Evolutionary conservation across 2,888 invertebrate genomes (phyloP).

Genomic region (Rhingia campestris): DNA sequence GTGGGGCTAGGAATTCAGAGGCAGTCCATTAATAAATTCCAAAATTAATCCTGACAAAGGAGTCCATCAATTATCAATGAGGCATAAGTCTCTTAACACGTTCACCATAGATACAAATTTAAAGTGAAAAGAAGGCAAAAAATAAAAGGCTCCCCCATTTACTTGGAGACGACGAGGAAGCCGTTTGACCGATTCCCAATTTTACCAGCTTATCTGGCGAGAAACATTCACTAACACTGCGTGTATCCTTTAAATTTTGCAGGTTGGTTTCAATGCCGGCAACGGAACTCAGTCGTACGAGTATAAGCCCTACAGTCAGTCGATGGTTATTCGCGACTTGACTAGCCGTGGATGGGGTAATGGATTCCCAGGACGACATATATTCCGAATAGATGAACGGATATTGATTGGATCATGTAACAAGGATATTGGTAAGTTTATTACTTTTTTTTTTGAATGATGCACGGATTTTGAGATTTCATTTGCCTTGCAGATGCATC

Average conservation of each 20-base stretch:
- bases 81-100: slow-evolving; percentile 11
- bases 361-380: slow-evolving; percentile 93
- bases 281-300: slow-evolving; percentile 95
- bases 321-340: slow-evolving; percentile 91
- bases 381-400: slow-evolving; percentile 97
- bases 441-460: slow-evolving; percentile 6
- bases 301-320: slow-evolving; percentile 95
- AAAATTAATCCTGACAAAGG: slow-evolving; percentile 42
- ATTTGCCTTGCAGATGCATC: slow-evolving; percentile 86
- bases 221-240: slow-evolving; percentile 18
- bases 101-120: neutral
- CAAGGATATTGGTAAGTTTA: slow-evolving; percentile 89
- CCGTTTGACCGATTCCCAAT: slow-evolving; percentile 21
- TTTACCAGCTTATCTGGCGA: slow-evolving; percentile 8
- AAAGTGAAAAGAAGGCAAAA: neutral
- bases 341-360: slow-evolving; percentile 94
- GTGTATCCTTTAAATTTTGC: slow-evolving; percentile 64
- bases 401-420: slow-evolving; percentile 96
- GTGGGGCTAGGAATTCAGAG: neutral
- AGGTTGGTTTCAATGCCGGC: slow-evolving; percentile 98
- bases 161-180: neutral
- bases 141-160: slow-evolving; percentile 32
- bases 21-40: slow-evolving; percentile 34
- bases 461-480: neutral
- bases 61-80: slow-evolving; percentile 50